phyloP scores from a whole-genome alignment of 2,113 vertebrate genomes.

The Sphyrna mokarran region DNA sequence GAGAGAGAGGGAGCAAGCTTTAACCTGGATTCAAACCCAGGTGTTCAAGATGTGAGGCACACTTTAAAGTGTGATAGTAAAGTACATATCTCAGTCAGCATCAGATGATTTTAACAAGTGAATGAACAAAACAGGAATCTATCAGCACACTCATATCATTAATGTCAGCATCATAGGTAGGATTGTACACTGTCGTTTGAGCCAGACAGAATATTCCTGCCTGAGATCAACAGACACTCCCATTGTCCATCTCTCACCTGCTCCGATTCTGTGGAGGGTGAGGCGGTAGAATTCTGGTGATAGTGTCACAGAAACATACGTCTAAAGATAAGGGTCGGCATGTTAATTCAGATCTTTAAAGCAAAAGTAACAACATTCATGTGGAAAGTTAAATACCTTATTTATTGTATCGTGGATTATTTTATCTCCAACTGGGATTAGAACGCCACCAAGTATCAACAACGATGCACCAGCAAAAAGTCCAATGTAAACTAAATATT shows the following conservation, averaged over 20 bases:
- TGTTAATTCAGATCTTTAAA: neutral
- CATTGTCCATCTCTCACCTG: too few species aligned
- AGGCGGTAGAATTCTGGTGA: too few species aligned
- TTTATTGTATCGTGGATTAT: constrained; percentile 64
- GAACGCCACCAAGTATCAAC: constrained; percentile 71
- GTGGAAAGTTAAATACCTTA: constrained; percentile 53
- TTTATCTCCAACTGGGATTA: constrained; percentile 74
- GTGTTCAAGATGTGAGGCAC: neutral
- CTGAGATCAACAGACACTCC: too few species aligned
- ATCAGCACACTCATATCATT: neutral
- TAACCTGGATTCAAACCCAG: neutral
- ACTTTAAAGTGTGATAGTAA: neutral
- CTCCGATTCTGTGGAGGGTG: too few species aligned
- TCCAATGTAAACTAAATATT: constrained; percentile 61
- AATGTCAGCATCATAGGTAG: neutral
- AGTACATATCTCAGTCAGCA: neutral
- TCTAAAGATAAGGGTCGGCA: neutral
- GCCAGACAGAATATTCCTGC: too few species aligned
- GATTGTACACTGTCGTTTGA: too few species aligned
- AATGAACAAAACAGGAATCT: neutral
- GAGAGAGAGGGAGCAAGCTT: neutral
- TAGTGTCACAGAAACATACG: neutral
- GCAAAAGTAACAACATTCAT: neutral
- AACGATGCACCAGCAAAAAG: constrained; percentile 63
- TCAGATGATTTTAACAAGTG: neutral